Conservation (phyloP, 2,888 invertebrate genomes). For the Thereva unica region DNA sequence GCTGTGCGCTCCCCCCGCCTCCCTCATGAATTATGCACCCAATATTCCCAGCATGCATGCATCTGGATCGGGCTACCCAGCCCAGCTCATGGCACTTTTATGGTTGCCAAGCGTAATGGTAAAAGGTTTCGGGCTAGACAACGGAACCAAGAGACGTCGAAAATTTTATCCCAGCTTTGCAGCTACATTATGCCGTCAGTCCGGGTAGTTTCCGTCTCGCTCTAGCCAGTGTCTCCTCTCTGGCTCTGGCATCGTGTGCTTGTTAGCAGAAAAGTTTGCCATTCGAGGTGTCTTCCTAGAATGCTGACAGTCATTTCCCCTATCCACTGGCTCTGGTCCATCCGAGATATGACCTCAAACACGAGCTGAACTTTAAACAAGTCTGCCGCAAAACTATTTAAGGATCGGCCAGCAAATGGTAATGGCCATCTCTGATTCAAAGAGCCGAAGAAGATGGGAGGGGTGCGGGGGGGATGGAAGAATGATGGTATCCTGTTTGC, state of each 20-base stretch:
- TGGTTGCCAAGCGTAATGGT: too few species aligned
- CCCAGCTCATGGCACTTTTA: conserved; percentile 6
- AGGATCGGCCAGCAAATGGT: conserved; percentile 23
- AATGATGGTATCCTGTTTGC: too few species aligned
- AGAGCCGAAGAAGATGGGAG: conserved; percentile 2
- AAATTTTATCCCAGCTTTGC: neutral
- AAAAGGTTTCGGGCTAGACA: neutral
- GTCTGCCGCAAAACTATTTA: conserved; percentile 28
- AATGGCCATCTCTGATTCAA: conserved; percentile 13
- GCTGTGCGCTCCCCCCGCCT: conserved; percentile 16
- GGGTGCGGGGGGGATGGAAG: too few species aligned
- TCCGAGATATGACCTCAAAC: conserved; percentile 5
- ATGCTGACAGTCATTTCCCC: neutral
- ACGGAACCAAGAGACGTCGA: neutral
- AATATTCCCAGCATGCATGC: neutral
- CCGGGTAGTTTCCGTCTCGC: too few species aligned
- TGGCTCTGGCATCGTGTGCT: too few species aligned
- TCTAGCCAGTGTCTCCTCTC: too few species aligned
- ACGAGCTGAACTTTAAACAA: conserved; percentile 27
- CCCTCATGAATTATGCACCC: conserved; percentile 25
- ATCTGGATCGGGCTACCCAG: conserved; percentile 21
- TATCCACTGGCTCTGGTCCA: neutral
- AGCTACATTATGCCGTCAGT: too few species aligned
- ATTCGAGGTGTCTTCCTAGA: neutral
- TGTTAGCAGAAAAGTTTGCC: neutral